phyloP scores from a whole-genome alignment of 2,797 vertebrate species.

The Sebastes cheni region DNA sequence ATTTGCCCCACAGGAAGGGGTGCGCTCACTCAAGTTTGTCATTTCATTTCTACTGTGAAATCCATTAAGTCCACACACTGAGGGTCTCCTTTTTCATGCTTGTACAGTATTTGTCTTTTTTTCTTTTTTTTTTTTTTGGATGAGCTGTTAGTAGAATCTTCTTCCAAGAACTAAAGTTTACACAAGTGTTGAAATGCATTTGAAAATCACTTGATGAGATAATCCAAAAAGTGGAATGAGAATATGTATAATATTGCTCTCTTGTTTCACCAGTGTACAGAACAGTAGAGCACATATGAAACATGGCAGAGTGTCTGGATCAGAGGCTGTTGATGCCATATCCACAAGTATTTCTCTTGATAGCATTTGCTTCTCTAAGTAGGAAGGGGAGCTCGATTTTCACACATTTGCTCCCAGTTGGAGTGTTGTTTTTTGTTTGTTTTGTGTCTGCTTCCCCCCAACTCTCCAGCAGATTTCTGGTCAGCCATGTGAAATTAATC shows the following conservation, averaged over 20 bases:
- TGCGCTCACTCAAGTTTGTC: slow-evolving; percentile 83
- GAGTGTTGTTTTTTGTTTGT: slow-evolving; percentile 55
- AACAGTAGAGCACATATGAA: slow-evolving; percentile 5
- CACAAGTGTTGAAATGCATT: slow-evolving; percentile 36
- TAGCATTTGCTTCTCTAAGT: slow-evolving; percentile 30
- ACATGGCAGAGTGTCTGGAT: slow-evolving; percentile 20
- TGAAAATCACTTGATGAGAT: slow-evolving; percentile 41
- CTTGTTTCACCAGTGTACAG: slow-evolving; percentile 4
- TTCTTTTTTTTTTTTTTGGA: slow-evolving; percentile 16
- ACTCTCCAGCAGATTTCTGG: slow-evolving; percentile 67
- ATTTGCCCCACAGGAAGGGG: slow-evolving; percentile 82
- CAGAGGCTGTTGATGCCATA: slow-evolving; percentile 34
- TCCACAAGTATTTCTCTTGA: slow-evolving; percentile 52
- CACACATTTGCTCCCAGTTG: slow-evolving; percentile 55
- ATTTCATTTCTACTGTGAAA: slow-evolving; percentile 86
- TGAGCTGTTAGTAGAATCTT: slow-evolving; percentile 30
- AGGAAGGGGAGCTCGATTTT: slow-evolving; percentile 25
- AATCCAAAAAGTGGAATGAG: slow-evolving; percentile 24
- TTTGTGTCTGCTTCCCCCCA: slow-evolving; percentile 43
- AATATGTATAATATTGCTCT: background rate
- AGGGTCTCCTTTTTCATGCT: slow-evolving; percentile 62
- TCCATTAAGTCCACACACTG: slow-evolving; percentile 80
- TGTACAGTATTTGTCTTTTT: slow-evolving; percentile 55
- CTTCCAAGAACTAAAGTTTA: slow-evolving; percentile 40
- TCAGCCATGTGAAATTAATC: slow-evolving; percentile 91